Evolutionary conservation across 2,888 invertebrate species (phyloP).

Genomic region (Phragmatobia fuliginosa): DNA sequence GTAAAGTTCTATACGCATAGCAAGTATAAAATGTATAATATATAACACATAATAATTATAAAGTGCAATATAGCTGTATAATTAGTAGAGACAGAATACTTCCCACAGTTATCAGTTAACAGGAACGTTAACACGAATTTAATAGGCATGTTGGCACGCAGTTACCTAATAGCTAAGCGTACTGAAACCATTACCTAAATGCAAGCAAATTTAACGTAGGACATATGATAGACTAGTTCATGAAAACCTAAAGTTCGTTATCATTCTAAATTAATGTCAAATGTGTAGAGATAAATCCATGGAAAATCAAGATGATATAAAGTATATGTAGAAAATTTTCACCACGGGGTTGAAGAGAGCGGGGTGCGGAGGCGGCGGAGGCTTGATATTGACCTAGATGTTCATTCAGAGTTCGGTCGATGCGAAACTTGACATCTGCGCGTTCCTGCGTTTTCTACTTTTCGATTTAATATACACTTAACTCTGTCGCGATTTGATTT

Average conservation of each 20-base stretch:
- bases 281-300: not conserved
- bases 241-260: not conserved
- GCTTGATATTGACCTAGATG: slow-evolving; percentile 87
- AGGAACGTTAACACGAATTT: not conserved
- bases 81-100: not conserved
- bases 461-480: slow-evolving; percentile 74
- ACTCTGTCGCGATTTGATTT: slow-evolving; percentile 62
- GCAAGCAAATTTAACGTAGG: not conserved
- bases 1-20: not conserved
- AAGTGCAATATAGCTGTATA: not conserved
- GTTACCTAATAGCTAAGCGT: not conserved
- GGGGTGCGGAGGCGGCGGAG: slow-evolving; percentile 69
- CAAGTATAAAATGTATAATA: too few species aligned
- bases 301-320: slow-evolving; percentile 62
- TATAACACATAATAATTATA: too few species aligned
- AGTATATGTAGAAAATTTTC: slow-evolving; percentile 72
- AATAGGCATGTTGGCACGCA: not conserved
- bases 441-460: slow-evolving; percentile 83
- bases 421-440: slow-evolving; percentile 86
- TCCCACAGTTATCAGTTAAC: not conserved
- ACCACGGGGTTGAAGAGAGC: slow-evolving; percentile 63
- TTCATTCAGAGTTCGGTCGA: slow-evolving; percentile 87
- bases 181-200: not conserved
- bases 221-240: not conserved
- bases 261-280: slow-evolving; percentile 18